A percentile compares a stretch with the other conserved stretches of the same genome.
Conservation (phyloP, 2,888 invertebrate species). For the Drosophila kambysellisi region DNA sequence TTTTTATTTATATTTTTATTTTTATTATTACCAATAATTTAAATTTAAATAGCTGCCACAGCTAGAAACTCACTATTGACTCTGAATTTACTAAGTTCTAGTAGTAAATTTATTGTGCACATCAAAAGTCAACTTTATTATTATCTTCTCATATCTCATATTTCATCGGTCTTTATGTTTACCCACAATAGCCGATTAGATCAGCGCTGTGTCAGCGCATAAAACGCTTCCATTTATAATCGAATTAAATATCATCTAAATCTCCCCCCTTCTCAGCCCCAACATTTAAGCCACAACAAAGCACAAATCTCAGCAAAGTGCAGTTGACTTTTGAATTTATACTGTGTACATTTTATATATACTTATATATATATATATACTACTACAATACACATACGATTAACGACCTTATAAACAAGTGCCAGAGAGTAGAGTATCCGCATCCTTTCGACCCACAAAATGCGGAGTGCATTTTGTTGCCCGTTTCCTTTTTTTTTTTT, state of each 20-base stretch:
- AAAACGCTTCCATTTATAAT: neutral
- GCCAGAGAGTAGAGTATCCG: conserved; percentile 22
- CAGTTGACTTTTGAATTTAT: conserved; percentile 73
- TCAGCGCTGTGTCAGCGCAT: neutral
- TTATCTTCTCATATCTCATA: neutral
- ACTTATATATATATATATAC: conserved; percentile 6
- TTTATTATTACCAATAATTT: neutral
- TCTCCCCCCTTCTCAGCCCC: neutral
- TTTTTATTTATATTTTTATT: neutral
- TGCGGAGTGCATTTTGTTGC: conserved; percentile 42
- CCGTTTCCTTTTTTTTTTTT: conserved; percentile 24
- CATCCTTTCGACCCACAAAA: conserved; percentile 46
- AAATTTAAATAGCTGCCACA: neutral
- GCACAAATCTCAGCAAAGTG: conserved; percentile 38
- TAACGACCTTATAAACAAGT: conserved; percentile 76
- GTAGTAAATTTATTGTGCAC: neutral
- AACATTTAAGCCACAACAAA: conserved; percentile 34
- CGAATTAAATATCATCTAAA: neutral
- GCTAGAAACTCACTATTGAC: neutral
- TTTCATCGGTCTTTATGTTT: neutral
- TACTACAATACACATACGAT: conserved; percentile 55
- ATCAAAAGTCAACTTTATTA: neutral
- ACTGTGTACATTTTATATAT: conserved; percentile 57
- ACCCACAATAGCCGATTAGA: neutral
- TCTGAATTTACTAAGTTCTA: neutral